Evolutionary conservation across 2,797 vertebrate species (phyloP), one percentile per base, ranked within the genome.

Genomic region (Lophotriccus pileatus): DNA sequence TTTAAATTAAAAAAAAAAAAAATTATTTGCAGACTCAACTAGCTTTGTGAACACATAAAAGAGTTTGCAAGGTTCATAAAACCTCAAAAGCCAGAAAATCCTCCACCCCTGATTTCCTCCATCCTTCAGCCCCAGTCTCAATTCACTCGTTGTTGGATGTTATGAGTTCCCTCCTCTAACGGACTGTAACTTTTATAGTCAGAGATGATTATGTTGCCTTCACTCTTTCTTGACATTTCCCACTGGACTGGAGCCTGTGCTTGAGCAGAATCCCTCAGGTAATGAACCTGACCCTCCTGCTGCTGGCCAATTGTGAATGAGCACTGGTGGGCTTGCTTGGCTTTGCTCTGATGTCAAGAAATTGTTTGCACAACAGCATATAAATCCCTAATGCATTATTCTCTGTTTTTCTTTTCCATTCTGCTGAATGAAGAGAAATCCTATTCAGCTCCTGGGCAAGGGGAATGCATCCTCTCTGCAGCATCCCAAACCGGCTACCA

Each of bases 51-150:
- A 82, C 11, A n/a, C 56, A 89, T 95, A 94, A 96, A 96, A 74
- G 30, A 72, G 87, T 87, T 90, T 74, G 49, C 60, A 94, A 94
- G 87, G 67, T 94, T 94, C 85, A 77, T 94, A 95, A 96, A 97
- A 94, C 37, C 83, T 94, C 87, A 94, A 93, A 85, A 94, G 37
- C 60, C 87, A 93, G 83, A 94, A 97, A 95, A 94, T 84, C 59
- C 46, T 93, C 74, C 70, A 79, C 30, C 56, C 44, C 24, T 0
- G 0, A 80, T 90, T 93, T 91, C 93, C 87, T 87, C 67, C 59
- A 67, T 68, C 36, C 44, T 79, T 56, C 70, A 84, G 49, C 34
- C 63, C n/a, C 41, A 82, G 70, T 64, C 89, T 84, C 41, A 7
- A 27, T 87, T n/a, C 41, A 60, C 59, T 82, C 92, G 37, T 27